These are phyloP conservation scores for Helicoverpa zea DNA, from an alignment of 1,140 invertebrate genomes.

Conservation along the genomic window DNA sequence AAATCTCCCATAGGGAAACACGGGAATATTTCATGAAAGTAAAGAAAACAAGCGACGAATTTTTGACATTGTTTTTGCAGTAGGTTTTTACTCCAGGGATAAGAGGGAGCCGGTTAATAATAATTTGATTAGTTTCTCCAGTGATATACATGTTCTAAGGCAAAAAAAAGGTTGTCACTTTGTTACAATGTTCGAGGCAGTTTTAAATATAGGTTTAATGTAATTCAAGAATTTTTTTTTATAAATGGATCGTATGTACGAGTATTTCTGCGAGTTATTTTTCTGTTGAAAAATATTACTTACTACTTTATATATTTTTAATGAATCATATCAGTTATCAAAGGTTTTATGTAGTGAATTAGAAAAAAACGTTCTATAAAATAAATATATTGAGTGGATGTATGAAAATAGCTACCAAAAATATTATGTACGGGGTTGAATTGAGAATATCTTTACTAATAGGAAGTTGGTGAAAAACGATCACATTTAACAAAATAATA, in stretches of 20 bases:
- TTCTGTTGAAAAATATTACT: not conserved
- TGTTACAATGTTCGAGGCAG: not conserved
- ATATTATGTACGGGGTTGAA: too few species aligned
- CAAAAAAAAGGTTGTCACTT: not conserved
- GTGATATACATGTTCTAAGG: not conserved
- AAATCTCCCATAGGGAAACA: not conserved
- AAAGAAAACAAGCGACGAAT: not conserved
- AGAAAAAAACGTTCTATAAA: too few species aligned
- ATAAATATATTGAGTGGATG: too few species aligned
- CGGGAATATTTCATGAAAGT: not conserved
- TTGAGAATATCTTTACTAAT: too few species aligned
- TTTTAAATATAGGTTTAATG: not conserved
- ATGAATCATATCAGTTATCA: too few species aligned
- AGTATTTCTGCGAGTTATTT: too few species aligned
- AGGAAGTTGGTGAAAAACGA: not conserved
- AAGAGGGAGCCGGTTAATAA: not conserved
- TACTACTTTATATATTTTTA: too few species aligned
- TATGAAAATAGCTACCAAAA: too few species aligned
- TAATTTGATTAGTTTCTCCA: slow-evolving; percentile 4
- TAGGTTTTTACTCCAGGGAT: not conserved
- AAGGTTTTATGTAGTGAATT: too few species aligned
- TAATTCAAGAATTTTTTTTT: too few species aligned
- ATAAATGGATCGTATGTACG: too few species aligned
- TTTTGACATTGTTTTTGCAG: not conserved
- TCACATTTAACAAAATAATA: not conserved